A percentile compares a stretch with the other conserved stretches of the same genome.
phyloP scores from a whole-genome alignment of 2,113 vertebrate species.

The Caretta caretta region DNA sequence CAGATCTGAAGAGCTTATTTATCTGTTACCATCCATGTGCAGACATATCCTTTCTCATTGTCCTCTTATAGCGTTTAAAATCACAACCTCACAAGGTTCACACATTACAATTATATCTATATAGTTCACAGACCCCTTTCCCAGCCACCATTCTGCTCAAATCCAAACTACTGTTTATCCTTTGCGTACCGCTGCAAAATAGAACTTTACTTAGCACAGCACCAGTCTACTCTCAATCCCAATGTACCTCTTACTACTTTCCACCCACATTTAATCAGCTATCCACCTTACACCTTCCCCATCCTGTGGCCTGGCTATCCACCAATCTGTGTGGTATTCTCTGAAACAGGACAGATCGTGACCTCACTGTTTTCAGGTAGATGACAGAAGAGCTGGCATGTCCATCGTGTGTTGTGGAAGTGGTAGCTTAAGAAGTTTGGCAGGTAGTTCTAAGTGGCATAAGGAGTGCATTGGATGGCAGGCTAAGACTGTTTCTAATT shows the following conservation, averaged over 20 bases:
- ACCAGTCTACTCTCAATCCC: not conserved
- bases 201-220: not conserved
- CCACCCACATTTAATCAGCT: not conserved
- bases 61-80: not conserved
- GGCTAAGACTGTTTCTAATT: not conserved
- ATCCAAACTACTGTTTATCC: not conserved
- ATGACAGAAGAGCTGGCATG: not conserved
- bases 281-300: not conserved
- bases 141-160: not conserved
- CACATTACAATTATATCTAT: not conserved
- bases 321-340: not conserved
- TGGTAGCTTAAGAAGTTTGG: not conserved
- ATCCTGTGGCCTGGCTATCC: not conserved
- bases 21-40: not conserved
- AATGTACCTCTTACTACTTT: not conserved
- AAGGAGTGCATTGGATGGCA: not conserved
- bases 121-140: not conserved
- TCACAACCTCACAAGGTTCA: not conserved
- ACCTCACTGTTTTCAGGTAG: not conserved
- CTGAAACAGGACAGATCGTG: not conserved
- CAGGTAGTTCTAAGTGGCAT: not conserved
- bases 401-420: rapidly evolving
- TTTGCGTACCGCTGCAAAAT: not conserved
- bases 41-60: not conserved
- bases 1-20: not conserved